A percentile compares a stretch with the other conserved stretches of the same genome.
Evolutionary conservation across 2,797 vertebrate species (phyloP).

Genomic region (Sciurus vulgaris): DNA sequence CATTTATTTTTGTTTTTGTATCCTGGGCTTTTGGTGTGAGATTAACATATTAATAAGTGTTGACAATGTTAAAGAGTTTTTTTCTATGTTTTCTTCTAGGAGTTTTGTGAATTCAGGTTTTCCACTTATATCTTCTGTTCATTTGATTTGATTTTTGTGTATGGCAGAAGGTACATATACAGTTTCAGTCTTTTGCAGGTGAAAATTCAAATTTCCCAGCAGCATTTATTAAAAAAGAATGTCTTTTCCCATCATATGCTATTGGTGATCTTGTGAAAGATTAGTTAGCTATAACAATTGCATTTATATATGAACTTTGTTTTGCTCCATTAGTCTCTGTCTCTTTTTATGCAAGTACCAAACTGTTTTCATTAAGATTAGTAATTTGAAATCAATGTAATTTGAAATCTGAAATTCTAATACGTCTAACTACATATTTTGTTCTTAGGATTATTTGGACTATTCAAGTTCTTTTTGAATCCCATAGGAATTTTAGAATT

Average conservation of each 20-base stretch:
- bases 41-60: not conserved
- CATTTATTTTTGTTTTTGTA: not conserved
- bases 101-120: not conserved
- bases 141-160: not conserved
- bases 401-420: not conserved
- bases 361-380: not conserved
- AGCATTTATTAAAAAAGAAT: not conserved
- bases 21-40: not conserved
- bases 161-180: not conserved
- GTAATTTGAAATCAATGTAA: not conserved
- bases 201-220: not conserved
- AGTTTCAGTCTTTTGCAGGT: not conserved
- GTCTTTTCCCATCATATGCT: not conserved
- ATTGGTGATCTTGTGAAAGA: not conserved
- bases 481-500: not conserved
- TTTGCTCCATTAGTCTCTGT: not conserved
- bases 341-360: not conserved
- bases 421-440: not conserved
- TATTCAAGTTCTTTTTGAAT: not conserved
- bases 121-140: not conserved
- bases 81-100: not conserved
- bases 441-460: not conserved
- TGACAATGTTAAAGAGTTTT: not conserved
- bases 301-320: not conserved
- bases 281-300: not conserved